Percentiles rank a stretch among this genome's conserved stretches.
phyloP scores from a whole-genome alignment of 2,888 invertebrate species.

The Thecocarcelia acutangulata region DNA sequence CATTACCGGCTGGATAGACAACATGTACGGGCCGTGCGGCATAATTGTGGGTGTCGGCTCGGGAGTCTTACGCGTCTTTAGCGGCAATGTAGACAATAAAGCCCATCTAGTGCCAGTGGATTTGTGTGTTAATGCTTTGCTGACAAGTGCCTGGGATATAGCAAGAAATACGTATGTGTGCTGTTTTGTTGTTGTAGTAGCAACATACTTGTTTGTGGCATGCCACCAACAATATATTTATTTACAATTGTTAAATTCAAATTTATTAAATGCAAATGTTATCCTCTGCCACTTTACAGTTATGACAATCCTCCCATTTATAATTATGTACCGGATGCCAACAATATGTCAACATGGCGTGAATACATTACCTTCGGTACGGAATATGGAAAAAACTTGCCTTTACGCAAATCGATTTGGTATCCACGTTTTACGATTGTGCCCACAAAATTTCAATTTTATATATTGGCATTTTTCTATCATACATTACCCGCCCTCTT shows the following conservation, averaged over 20 bases:
- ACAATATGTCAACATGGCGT: slow-evolving; percentile 92
- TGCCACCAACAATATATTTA: slow-evolving; percentile 20
- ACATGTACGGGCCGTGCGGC: slow-evolving; percentile 85
- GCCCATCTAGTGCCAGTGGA: slow-evolving; percentile 83
- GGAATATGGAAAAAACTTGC: slow-evolving; percentile 83
- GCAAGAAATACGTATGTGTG: slow-evolving; percentile 79
- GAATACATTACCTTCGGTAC: slow-evolving; percentile 83
- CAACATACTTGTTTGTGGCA: slow-evolving; percentile 41
- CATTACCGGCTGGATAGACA: slow-evolving; percentile 87
- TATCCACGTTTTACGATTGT: slow-evolving; percentile 84
- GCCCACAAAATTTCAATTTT: slow-evolving; percentile 82
- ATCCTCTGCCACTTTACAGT: slow-evolving; percentile 65
- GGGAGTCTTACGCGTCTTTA: slow-evolving; percentile 84
- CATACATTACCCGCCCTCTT: slow-evolving; percentile 86
- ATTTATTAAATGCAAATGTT: slow-evolving; percentile 39
- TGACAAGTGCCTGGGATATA: slow-evolving; percentile 82
- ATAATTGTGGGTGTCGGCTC: slow-evolving; percentile 83
- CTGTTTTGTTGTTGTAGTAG: too few relatives aligned
- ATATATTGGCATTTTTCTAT: slow-evolving; percentile 83
- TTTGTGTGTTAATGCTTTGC: slow-evolving; percentile 82
- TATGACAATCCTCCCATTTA: slow-evolving; percentile 82
- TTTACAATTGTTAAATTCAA: slow-evolving; percentile 30
- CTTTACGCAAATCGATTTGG: slow-evolving; percentile 87
- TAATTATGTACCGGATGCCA: slow-evolving; percentile 92
- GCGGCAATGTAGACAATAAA: slow-evolving; percentile 78